These are phyloP conservation scores for Phaedon cochleariae DNA, from an alignment of 2,888 invertebrate species.

Conservation along the genomic window DNA sequence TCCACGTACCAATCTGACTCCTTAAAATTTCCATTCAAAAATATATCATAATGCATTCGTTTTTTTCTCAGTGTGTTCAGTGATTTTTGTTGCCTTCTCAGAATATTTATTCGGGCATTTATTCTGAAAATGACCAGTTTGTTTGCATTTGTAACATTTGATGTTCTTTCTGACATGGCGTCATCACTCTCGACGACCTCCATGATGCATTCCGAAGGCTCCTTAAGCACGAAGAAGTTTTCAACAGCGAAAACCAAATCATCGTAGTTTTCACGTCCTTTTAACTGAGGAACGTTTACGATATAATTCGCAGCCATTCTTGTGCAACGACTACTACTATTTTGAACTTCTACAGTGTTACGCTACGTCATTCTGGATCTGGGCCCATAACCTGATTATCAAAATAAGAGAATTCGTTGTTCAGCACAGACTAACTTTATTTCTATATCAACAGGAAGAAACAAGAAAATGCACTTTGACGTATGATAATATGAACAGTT, in stretches of 20 bases:
- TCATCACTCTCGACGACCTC: background rate
- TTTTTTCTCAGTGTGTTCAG: background rate
- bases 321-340: background rate
- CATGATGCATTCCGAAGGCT: background rate
- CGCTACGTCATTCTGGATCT: background rate
- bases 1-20: conserved; percentile 29
- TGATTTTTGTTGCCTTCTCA: background rate
- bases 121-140: background rate
- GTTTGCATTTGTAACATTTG: conserved; percentile 6
- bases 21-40: conserved; percentile 17
- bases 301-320: conserved; percentile 28
- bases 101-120: background rate
- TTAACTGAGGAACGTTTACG: conserved; percentile 31
- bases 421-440: background rate
- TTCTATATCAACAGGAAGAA: no score
- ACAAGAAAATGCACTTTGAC: no score
- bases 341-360: background rate
- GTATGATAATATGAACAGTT: no score
- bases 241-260: conserved; percentile 41
- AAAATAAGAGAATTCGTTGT: no score
- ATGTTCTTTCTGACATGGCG: background rate
- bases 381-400: background rate
- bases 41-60: conserved; percentile 19
- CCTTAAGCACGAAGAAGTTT: conserved; percentile 34
- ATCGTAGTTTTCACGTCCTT: conserved; percentile 44